A percentile compares a stretch with the other conserved stretches of the same genome.
Evolutionary conservation across 2,113 vertebrate genomes (phyloP).

Genomic region (Aspidoscelis tigris): DNA sequence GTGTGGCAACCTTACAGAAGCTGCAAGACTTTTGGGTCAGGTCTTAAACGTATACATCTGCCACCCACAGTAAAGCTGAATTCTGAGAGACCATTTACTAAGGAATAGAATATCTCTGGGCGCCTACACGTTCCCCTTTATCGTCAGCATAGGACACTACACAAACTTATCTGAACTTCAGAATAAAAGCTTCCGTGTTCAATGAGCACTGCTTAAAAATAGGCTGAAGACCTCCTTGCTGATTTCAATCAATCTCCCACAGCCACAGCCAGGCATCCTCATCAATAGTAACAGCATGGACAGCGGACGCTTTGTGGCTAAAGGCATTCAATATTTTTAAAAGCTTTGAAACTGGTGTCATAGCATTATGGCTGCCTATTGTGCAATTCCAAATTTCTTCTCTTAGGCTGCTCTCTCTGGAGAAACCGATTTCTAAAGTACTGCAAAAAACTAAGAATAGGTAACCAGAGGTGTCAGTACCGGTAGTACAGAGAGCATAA

Average conservation of each 20-base stretch:
- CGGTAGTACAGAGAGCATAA: neutral
- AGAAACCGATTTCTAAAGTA: neutral
- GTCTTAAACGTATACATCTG: neutral
- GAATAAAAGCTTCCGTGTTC: neutral
- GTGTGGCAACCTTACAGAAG: neutral
- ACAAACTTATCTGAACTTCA: neutral
- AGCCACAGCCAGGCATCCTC: neutral
- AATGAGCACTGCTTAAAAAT: neutral
- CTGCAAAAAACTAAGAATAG: neutral
- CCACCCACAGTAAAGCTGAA: neutral
- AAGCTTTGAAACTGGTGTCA: neutral
- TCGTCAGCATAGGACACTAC: neutral
- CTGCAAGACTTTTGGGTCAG: neutral
- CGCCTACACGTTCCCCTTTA: neutral
- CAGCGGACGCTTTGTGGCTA: neutral
- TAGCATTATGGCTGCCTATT: neutral
- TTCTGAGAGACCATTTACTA: neutral
- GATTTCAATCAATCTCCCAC: no score
- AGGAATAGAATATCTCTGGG: neutral
- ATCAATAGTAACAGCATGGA: neutral
- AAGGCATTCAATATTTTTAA: neutral
- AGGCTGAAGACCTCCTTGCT: neutral
- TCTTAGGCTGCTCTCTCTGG: neutral
- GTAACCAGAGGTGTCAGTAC: neutral
- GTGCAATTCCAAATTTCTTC: neutral